Evolutionary conservation across 1,140 invertebrate genomes (phyloP), one percentile per base, ranked within the genome.

Genomic region (Lineus longissimus): DNA sequence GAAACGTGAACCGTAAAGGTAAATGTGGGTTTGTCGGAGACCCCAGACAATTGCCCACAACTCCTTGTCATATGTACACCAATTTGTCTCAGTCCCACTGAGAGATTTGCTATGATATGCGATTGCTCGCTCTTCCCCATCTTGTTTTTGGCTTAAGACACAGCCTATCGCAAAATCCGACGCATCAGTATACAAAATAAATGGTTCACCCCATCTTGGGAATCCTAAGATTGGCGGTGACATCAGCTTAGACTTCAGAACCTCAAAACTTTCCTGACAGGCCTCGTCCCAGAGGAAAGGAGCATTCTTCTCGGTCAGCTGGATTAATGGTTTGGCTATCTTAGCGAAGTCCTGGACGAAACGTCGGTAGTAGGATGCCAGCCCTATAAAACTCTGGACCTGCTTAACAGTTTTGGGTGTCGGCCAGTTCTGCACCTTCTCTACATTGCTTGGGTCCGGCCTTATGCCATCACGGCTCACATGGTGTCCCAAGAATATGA

Each of bases 361-460:
- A 51, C 66, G 63, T 40, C 73, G 43, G 61, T 72, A 73, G 51
- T 68, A 74, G 1, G 63, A 59, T 9, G 66, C 63, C 60, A 75
- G 63, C 51, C 74, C 73, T 4, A 80, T 40, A 60, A 81, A 81
- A n/a, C 55, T 25, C 59, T 69, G 40, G 1, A 81, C 33, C 27
- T 73, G 60, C 23, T 70, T 71, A 0, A 71, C 27, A 30, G 67
- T 75, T 15, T 2, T 66, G 17, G 78, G 76, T 17, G 45, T 64
- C n/a, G 73, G 76, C 64, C 69, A 76, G 9, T 74, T 51, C n/a
- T 54, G 54, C 9, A 80, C 62, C 13, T 67, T 67, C 23, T 68
- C 54, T 19, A 70, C 61, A 55, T 81, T 80, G 0, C 67, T 63
- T 2, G 65, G 68, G 62, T 76, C 67, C 9, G 70, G 29, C 17